Evolutionary conservation across 2,113 vertebrate species (phyloP).

Genomic region (Anhinga rufa): DNA sequence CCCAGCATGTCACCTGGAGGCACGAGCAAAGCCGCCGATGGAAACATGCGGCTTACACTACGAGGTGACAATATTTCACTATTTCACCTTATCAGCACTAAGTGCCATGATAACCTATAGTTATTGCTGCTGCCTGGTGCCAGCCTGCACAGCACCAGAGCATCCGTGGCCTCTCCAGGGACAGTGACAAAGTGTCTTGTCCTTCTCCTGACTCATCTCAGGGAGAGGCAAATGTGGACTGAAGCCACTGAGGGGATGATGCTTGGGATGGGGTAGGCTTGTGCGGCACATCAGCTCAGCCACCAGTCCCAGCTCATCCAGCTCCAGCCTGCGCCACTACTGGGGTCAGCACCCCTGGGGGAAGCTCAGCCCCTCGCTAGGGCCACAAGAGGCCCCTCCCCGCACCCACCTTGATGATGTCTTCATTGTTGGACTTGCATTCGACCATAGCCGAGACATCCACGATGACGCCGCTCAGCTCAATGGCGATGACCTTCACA

Average conservation of each 20-base stretch:
- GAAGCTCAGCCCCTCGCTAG: background rate
- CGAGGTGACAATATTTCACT: background rate
- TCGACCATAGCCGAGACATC: slow-evolving; percentile 87
- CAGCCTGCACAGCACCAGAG: background rate
- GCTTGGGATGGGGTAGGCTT: background rate
- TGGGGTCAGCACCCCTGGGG: background rate
- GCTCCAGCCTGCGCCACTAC: fast-evolving
- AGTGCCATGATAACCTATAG: background rate
- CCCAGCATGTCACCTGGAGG: background rate
- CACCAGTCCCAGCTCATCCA: background rate
- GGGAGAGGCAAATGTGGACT: background rate
- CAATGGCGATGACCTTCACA: slow-evolving; percentile 94
- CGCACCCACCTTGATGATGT: slow-evolving; percentile 91
- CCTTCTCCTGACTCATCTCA: background rate
- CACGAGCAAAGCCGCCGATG: fast-evolving
- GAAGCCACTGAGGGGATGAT: background rate
- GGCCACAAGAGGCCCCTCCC: background rate
- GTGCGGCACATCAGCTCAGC: background rate
- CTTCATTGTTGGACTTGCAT: slow-evolving; percentile 94
- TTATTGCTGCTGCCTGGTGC: background rate
- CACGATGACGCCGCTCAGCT: slow-evolving; percentile 84
- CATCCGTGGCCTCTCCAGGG: fast-evolving
- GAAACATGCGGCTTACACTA: background rate
- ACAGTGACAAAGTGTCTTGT: background rate
- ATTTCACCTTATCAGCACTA: background rate